Conservation (phyloP, 1,140 invertebrate genomes). For the Pogonomyrmex californicus region DNA sequence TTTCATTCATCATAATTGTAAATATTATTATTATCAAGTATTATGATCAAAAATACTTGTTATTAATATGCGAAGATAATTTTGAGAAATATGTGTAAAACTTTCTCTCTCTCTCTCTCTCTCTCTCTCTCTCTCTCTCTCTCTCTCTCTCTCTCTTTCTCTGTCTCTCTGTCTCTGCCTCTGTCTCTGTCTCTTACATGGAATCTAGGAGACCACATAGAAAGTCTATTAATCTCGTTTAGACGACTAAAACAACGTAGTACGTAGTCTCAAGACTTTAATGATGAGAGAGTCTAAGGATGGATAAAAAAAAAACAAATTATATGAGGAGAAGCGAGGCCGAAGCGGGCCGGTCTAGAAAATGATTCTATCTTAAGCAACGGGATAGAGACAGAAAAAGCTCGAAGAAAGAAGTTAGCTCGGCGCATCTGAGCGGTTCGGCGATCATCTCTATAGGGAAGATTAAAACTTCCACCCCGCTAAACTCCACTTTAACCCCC, state of each 20-base stretch:
- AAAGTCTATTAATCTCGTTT: constrained; percentile 60
- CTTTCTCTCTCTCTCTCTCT: background rate
- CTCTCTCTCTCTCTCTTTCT: background rate
- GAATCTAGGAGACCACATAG: background rate
- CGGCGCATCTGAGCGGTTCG: constrained; percentile 64
- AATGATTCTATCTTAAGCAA: constrained; percentile 50
- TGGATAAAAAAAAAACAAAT: constrained; percentile 71
- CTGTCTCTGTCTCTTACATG: constrained; percentile 6
- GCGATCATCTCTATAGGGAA: constrained; percentile 73
- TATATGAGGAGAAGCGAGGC: constrained; percentile 11
- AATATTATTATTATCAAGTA: background rate
- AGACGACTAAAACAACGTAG: constrained; percentile 9
- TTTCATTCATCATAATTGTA: background rate
- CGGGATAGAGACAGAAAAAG: constrained; percentile 61
- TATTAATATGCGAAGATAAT: background rate
- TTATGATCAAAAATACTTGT: background rate
- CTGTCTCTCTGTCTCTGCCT: background rate
- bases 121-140: background rate
- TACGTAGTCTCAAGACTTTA: constrained; percentile 53
- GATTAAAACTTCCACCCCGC: constrained; percentile 76
- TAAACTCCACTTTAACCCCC: constrained; percentile 71
- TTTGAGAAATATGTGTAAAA: background rate
- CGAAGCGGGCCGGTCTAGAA: constrained; percentile 33
- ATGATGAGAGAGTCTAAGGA: constrained; percentile 41
- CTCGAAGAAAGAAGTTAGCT: constrained; percentile 57